Base-by-base conservation (phyloP, 2,113 vertebrate species). In the Alces alces region DNA sequence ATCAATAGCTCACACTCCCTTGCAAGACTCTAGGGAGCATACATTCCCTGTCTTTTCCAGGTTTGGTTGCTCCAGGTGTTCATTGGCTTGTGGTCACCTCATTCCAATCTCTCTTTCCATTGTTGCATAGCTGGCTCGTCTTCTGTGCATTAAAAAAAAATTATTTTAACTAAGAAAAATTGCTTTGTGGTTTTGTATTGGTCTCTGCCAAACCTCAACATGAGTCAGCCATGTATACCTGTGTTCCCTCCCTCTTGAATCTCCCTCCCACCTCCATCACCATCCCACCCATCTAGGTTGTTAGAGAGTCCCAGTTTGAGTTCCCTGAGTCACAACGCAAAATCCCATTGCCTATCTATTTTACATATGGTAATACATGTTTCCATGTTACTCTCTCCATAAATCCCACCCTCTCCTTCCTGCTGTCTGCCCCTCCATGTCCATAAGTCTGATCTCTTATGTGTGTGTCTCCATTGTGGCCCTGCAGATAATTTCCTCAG, bases 361-460 rank as follows among this genome's bases (percentile, higher is more conserved):
- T 76, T 43, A 76, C 70, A 76, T 76, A 43, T 76, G 70, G 39
- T 43, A 76, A 76, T 76, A 43, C 3, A 43, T 14, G 23, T 27
- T 76, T 43, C 70, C 70, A 76, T 43, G 39, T 43, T 76, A 39
- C 36, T 76, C 39, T 76, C 39, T 43, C 70, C 39, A 76, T 27
- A 76, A 76, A 43, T 14, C 39, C 23, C 21, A 76, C 70, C 70
- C 12, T 43, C 70, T 43, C 39, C 39, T 76, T 43, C 39, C 23
- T 43, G 12, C 23, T 27, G 6, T 43, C 39, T 76, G 12, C 36
- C 70, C 36, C 39, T 70, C 19, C 0, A 0, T 70, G n/a, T 70
- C n/a, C 10, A 3, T 39, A 39, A 70, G 19, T 70, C 19, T 0
- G 0, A 70, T 70, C n/a, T 70, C n/a, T 58, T 30, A 43, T 43